Percentiles rank a stretch among this genome's conserved stretches.
phyloP scores from a whole-genome alignment of 1,140 invertebrate species.

The Harpegnathos saltator region DNA sequence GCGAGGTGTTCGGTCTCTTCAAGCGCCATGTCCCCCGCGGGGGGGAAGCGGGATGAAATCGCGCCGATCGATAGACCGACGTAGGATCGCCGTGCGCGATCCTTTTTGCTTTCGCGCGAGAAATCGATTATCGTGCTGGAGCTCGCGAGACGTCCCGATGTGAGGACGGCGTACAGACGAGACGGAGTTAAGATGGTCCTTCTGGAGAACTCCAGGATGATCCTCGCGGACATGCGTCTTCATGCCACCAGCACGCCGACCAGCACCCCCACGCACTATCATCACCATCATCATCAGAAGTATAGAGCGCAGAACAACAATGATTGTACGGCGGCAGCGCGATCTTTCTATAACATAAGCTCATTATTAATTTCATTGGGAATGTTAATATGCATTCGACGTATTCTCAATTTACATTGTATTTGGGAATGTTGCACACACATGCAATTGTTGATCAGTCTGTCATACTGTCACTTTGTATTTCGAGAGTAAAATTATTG shows the following conservation, averaged over 20 bases:
- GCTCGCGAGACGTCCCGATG: conserved; percentile 73
- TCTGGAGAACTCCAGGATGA: conserved; percentile 84
- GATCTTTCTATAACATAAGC: conserved; percentile 2
- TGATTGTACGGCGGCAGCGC: conserved; percentile 79
- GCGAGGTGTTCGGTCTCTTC: not conserved
- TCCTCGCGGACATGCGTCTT: conserved; percentile 84
- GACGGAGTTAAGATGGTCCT: conserved; percentile 82
- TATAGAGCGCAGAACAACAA: conserved; percentile 84
- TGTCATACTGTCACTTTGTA: no score
- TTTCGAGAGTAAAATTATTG: no score
- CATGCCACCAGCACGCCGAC: conserved; percentile 85
- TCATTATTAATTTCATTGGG: not conserved
- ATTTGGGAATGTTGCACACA: not conserved
- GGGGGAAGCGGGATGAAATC: conserved; percentile 46
- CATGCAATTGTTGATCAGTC: no score
- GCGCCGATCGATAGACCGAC: conserved; percentile 10
- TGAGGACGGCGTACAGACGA: conserved; percentile 70
- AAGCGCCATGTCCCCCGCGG: conserved; percentile 15
- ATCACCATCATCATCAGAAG: conserved; percentile 77
- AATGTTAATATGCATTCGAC: not conserved
- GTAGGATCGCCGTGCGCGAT: conserved; percentile 47
- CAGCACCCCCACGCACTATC: conserved; percentile 79
- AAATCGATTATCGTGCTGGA: conserved; percentile 69
- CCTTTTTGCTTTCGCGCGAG: conserved; percentile 21
- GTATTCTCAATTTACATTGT: not conserved